phyloP scores from a whole-genome alignment of 1,140 invertebrate species.

The Drosophila trapezifrons region DNA sequence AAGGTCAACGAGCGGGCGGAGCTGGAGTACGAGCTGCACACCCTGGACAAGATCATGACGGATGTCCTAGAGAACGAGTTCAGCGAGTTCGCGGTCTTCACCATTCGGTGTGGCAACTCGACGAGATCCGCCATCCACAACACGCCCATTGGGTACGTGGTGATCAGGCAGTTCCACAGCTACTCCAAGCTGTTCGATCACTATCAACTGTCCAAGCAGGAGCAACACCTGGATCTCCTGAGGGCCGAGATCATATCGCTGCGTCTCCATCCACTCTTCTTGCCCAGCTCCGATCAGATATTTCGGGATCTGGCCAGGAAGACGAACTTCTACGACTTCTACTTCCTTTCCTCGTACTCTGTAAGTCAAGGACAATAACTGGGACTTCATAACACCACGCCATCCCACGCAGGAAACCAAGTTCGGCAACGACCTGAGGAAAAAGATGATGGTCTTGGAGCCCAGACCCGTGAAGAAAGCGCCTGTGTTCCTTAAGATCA shows the following conservation, averaged over 20 bases:
- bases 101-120: constrained; percentile 73
- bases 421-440: constrained; percentile 63
- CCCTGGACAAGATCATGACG: constrained; percentile 45
- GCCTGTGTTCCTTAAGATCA: not conserved
- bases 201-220: constrained; percentile 48
- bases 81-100: constrained; percentile 59
- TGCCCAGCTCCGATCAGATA: constrained; percentile 44
- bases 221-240: constrained; percentile 19
- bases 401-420: constrained; percentile 3
- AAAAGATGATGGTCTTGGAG: constrained; percentile 71
- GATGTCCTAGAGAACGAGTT: constrained; percentile 56
- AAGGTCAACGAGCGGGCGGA: constrained; percentile 32
- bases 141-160: constrained; percentile 65
- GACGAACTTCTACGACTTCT: constrained; percentile 61
- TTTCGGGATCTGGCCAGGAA: constrained; percentile 60
- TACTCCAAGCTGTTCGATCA: constrained; percentile 35
- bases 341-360: constrained; percentile 28
- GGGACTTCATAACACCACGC: not conserved
- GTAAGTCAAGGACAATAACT: constrained; percentile 10
- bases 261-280: constrained; percentile 64
- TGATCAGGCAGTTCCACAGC: constrained; percentile 44
- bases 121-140: constrained; percentile 46
- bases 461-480: constrained; percentile 42
- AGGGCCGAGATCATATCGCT: constrained; percentile 70
- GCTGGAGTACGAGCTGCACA: constrained; percentile 28